Conservation (phyloP, 2,888 invertebrate species). For the Ectemnius cavifrons region DNA sequence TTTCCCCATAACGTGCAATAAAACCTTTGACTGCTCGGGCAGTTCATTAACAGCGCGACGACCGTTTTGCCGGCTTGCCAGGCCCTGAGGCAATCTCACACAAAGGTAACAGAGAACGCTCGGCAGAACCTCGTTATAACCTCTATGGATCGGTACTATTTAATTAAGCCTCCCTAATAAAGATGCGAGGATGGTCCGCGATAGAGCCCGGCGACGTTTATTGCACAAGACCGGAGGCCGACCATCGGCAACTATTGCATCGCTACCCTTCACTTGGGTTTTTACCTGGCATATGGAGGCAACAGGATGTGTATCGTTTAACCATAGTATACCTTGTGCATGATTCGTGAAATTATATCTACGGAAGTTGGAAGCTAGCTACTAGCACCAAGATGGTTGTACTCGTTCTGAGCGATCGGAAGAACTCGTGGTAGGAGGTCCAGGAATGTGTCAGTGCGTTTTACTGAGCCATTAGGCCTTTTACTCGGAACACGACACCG, state of each 20-base stretch:
- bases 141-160: conserved; percentile 4
- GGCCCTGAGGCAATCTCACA: conserved; percentile 1
- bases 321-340: background rate
- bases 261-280: too few relatives aligned
- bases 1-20: conserved; percentile 38
- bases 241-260: too few relatives aligned
- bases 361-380: background rate
- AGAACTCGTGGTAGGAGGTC: conserved; percentile 21
- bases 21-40: conserved; percentile 18
- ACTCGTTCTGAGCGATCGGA: background rate
- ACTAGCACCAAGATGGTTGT: background rate
- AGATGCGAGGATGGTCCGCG: conserved; percentile 1
- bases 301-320: background rate
- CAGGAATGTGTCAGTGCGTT: conserved; percentile 10
- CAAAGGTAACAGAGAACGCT: conserved; percentile 13
- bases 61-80: conserved; percentile 4
- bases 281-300: too few relatives aligned
- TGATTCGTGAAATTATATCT: background rate
- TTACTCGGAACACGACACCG: conserved; percentile 29
- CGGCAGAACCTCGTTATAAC: conserved; percentile 13
- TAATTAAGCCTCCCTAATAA: conserved; percentile 19
- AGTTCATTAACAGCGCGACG: conserved; percentile 17
- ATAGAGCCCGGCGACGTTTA: background rate
- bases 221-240: background rate
- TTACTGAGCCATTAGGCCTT: conserved; percentile 13